Conservation (phyloP, 2,888 invertebrate species). For the Heliconius ismenius region DNA sequence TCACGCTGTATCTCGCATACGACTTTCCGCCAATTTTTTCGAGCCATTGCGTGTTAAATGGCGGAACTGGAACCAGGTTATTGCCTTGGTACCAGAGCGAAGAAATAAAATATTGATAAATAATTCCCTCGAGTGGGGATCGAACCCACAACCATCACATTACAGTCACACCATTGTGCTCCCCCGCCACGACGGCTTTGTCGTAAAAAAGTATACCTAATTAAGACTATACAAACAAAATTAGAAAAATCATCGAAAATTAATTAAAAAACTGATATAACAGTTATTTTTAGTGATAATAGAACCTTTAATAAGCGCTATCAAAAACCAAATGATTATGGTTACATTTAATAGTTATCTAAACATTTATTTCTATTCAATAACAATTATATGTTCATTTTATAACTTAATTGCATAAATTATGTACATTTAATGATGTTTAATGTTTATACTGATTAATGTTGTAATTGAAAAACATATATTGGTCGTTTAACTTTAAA, state of each 20-base stretch:
- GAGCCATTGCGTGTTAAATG: too few relatives aligned
- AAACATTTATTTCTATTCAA: neutral
- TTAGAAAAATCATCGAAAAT: neutral
- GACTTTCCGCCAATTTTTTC: neutral
- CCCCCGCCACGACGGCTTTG: too few relatives aligned
- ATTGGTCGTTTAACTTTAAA: neutral
- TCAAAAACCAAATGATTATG: neutral
- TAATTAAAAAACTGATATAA: neutral
- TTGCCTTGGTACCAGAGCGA: too few relatives aligned
- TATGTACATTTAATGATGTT: neutral
- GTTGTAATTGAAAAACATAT: neutral
- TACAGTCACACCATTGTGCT: neutral
- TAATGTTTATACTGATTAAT: neutral
- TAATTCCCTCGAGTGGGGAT: neutral
- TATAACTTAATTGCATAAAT: conserved; percentile 2
- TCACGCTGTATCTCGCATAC: too few relatives aligned
- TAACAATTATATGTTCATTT: conserved; percentile 7
- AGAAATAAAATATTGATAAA: neutral
- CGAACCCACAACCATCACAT: neutral
- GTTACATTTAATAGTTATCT: neutral
- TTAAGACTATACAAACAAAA: neutral
- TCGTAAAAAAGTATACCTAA: too few relatives aligned
- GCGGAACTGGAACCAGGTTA: too few relatives aligned
- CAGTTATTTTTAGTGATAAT: neutral
- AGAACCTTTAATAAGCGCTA: neutral